Evolutionary conservation across 1,140 invertebrate genomes (phyloP).

Genomic region (Leptopilina clavipes): DNA sequence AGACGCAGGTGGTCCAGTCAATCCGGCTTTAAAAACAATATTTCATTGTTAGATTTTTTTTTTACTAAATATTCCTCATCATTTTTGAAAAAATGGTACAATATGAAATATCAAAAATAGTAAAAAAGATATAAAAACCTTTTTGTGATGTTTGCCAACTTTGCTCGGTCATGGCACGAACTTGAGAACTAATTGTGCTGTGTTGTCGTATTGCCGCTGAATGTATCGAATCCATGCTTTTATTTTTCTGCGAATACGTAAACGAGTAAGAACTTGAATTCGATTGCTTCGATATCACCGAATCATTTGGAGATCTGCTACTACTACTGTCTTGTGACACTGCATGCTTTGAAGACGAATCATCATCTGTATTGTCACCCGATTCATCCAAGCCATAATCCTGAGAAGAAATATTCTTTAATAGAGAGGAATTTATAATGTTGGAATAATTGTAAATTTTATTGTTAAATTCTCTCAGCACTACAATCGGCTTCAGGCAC

Average conservation of each 20-base stretch:
- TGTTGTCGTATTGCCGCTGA: slow-evolving; percentile 68
- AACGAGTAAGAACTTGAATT: slow-evolving; percentile 71
- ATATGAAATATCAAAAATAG: too few species aligned
- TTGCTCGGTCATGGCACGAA: slow-evolving; percentile 72
- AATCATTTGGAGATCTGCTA: slow-evolving; percentile 66
- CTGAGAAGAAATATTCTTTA: slow-evolving; percentile 60
- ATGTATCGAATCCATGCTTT: slow-evolving; percentile 68
- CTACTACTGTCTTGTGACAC: slow-evolving; percentile 64
- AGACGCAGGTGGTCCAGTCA: slow-evolving; percentile 80
- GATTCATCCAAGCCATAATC: slow-evolving; percentile 83
- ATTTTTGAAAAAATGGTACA: too few species aligned
- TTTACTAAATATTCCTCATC: not conserved
- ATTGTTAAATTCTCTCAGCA: slow-evolving; percentile 44
- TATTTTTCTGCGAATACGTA: slow-evolving; percentile 70
- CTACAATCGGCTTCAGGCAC: slow-evolving; percentile 44
- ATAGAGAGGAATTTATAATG: not conserved
- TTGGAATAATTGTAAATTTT: not conserved
- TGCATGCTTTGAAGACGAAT: slow-evolving; percentile 73
- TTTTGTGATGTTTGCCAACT: slow-evolving; percentile 71
- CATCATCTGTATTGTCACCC: slow-evolving; percentile 81
- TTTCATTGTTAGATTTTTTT: not conserved
- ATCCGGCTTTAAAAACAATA: not conserved
- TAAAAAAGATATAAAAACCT: slow-evolving; percentile 54
- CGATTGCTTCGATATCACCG: slow-evolving; percentile 65
- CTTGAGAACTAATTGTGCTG: slow-evolving; percentile 72